phyloP scores from a whole-genome alignment of 2,113 vertebrate genomes.

The Indicator maculatus region DNA sequence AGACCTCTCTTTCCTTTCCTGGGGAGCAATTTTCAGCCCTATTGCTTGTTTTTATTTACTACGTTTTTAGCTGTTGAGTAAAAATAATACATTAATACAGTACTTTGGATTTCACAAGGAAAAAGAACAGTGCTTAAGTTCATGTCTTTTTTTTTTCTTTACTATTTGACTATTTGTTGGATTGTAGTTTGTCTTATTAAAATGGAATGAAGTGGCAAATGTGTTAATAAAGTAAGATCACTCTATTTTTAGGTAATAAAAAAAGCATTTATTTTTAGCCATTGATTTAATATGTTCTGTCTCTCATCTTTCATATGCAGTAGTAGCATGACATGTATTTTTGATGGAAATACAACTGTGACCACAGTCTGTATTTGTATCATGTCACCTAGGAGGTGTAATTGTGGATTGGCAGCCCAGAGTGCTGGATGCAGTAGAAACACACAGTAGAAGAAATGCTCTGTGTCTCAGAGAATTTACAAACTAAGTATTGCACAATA shows the following conservation, averaged over 20 bases:
- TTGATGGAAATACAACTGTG: constrained; percentile 27
- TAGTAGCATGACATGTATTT: neutral
- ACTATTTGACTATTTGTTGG: neutral
- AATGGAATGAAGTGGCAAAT: neutral
- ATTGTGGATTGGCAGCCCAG: constrained; percentile 34
- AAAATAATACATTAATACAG: neutral
- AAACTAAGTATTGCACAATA: constrained; percentile 10
- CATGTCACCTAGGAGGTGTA: constrained; percentile 49
- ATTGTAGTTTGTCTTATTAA: neutral
- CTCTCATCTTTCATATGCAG: neutral
- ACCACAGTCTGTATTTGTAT: constrained; percentile 58
- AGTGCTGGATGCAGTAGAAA: neutral
- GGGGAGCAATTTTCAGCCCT: neutral
- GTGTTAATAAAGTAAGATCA: neutral
- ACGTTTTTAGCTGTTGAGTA: neutral
- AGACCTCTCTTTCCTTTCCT: neutral
- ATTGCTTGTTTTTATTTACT: neutral
- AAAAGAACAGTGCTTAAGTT: neutral
- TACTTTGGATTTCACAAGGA: neutral
- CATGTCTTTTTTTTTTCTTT: neutral
- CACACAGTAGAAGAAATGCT: neutral
- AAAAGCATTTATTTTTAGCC: neutral
- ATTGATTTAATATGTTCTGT: constrained; percentile 2
- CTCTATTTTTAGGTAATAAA: neutral
- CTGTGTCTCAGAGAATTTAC: neutral